Percentiles rank a stretch among this genome's conserved stretches.
phyloP scores from a whole-genome alignment of 2,797 vertebrate genomes.

The Avahi laniger region DNA sequence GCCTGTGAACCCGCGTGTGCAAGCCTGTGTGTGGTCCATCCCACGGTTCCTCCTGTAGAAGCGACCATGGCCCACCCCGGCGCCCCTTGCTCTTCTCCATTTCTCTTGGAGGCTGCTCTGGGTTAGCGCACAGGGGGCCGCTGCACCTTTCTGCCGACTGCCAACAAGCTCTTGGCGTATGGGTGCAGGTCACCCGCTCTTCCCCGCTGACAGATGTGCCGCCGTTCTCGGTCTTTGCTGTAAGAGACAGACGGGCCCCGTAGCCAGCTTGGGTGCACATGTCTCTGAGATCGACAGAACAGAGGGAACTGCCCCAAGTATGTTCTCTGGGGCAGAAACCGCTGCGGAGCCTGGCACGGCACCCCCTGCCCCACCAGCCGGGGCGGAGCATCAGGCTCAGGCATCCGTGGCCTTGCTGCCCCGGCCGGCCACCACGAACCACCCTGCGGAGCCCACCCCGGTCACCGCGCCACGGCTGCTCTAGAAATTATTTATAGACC shows the following conservation, averaged over 20 bases:
- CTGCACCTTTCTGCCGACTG: background rate
- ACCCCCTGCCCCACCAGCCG: background rate
- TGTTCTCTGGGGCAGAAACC: background rate
- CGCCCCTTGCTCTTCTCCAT: background rate
- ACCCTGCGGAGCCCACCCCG: slow-evolving; percentile 49
- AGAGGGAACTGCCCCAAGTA: background rate
- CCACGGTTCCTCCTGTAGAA: background rate
- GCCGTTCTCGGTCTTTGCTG: rapidly evolving
- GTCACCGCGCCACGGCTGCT: slow-evolving; percentile 75
- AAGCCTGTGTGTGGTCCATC: rapidly evolving
- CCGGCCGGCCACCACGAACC: slow-evolving; percentile 52
- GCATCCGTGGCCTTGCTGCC: slow-evolving; percentile 12
- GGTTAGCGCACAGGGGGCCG: background rate
- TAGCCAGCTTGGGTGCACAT: rapidly evolving
- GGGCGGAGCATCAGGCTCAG: background rate
- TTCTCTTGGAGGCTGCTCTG: background rate
- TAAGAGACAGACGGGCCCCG: background rate
- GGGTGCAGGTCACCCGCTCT: background rate
- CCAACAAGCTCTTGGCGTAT: rapidly evolving
- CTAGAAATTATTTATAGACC: slow-evolving; percentile 85
- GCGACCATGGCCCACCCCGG: rapidly evolving
- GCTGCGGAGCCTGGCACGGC: background rate
- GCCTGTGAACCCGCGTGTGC: rapidly evolving
- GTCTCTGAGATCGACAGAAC: background rate
- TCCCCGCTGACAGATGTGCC: rapidly evolving